Conservation (phyloP, 2,888 invertebrate species). For the Alloscopus bannaensis region DNA sequence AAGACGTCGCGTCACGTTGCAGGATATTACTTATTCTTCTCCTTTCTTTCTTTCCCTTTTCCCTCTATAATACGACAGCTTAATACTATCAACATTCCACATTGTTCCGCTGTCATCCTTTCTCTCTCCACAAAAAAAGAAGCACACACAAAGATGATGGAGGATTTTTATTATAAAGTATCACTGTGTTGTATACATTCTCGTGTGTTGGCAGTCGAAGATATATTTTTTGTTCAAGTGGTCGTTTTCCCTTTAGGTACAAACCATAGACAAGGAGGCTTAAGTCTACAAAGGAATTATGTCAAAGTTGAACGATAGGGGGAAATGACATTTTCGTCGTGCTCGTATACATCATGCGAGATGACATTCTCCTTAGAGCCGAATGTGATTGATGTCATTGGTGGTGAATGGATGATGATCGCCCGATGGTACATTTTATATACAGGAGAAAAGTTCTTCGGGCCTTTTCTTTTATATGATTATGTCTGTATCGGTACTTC, state of each 20-base stretch:
- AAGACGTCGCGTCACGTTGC: conserved; percentile 26
- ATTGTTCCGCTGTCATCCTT: conserved; percentile 23
- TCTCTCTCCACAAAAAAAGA: conserved; percentile 5
- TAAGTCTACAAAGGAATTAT: conserved; percentile 65
- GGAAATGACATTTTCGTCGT: conserved; percentile 65
- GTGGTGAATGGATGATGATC: conserved; percentile 44
- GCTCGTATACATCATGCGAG: conserved; percentile 54
- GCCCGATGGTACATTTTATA: background rate
- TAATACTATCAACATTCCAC: conserved; percentile 54
- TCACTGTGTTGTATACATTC: too few relatives aligned
- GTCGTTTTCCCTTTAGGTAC: too few relatives aligned
- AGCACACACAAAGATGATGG: conserved; percentile 17
- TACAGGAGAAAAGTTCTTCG: too few relatives aligned
- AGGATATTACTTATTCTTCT: conserved; percentile 32
- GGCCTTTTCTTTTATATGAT: too few relatives aligned
- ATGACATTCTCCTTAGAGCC: conserved; percentile 55
- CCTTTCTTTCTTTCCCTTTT: conserved; percentile 17
- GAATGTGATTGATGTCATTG: conserved; percentile 58
- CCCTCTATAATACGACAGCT: conserved; percentile 35
- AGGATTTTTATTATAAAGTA: too few relatives aligned
- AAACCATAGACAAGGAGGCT: too few relatives aligned
- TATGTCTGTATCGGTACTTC: too few relatives aligned
- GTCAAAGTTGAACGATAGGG: conserved; percentile 63
- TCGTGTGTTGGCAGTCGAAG: too few relatives aligned
- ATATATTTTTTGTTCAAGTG: too few relatives aligned